These are phyloP conservation scores for Pomacea maculata DNA, from an alignment of 1,140 invertebrate genomes.

Conservation along the genomic window DNA sequence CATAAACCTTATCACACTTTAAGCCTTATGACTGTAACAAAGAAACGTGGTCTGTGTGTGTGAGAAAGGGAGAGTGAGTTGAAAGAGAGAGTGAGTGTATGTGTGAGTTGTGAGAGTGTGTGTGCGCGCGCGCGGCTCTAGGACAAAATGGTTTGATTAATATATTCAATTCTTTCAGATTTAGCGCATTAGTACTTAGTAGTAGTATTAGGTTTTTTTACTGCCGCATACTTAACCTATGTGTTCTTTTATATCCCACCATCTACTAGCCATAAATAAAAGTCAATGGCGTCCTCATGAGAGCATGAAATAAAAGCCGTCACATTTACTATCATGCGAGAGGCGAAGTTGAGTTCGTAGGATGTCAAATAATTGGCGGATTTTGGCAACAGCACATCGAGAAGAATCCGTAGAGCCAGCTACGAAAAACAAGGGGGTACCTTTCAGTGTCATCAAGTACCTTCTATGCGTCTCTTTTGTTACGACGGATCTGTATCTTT, in stretches of 20 bases:
- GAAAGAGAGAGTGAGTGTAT: not conserved
- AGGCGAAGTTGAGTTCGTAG: too few species aligned
- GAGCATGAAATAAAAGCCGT: not conserved
- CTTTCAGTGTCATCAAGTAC: too few species aligned
- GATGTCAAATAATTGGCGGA: too few species aligned
- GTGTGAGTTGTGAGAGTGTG: slow-evolving; percentile 4
- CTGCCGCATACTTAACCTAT: not conserved
- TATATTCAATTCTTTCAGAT: not conserved
- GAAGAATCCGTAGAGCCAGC: too few species aligned
- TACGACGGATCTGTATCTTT: too few species aligned
- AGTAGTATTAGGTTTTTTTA: too few species aligned
- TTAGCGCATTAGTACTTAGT: too few species aligned
- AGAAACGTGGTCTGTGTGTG: not conserved
- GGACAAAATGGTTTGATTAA: not conserved
- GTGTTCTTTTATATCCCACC: not conserved
- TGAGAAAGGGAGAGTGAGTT: not conserved
- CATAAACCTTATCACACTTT: not conserved
- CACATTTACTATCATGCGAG: too few species aligned
- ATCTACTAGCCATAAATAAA: not conserved
- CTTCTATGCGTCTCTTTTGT: too few species aligned
- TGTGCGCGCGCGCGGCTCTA: not conserved
- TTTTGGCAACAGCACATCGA: too few species aligned
- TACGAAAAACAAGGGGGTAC: too few species aligned
- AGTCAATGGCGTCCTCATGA: not conserved
- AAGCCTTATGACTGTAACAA: not conserved